Percentiles rank a stretch among this genome's conserved stretches.
phyloP scores from a whole-genome alignment of 2,113 vertebrate genomes.

The Toxotes chatareus region DNA sequence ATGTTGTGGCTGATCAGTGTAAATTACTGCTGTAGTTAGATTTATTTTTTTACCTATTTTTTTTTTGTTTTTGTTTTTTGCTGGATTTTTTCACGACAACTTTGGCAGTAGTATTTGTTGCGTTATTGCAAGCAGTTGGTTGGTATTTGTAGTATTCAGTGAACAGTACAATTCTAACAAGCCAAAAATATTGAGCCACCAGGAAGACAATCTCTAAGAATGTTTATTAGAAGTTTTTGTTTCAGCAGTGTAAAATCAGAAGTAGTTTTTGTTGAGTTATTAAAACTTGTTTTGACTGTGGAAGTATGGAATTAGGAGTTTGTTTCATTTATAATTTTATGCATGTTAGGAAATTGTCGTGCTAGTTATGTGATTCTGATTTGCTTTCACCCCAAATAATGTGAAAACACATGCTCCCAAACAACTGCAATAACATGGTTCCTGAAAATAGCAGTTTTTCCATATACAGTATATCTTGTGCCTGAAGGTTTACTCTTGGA shows the following conservation, averaged over 20 bases:
- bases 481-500: neutral
- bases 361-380: neutral
- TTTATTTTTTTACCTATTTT: constrained; percentile 10
- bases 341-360: constrained; percentile 2
- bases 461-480: neutral
- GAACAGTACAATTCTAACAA: constrained; percentile 7
- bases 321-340: neutral
- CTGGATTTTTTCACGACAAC: constrained; percentile 14
- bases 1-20: neutral
- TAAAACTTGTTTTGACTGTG: neutral
- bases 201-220: constrained; percentile 9
- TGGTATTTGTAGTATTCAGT: constrained; percentile 23
- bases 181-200: constrained; percentile 29
- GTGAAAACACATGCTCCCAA: constrained; percentile 42
- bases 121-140: neutral
- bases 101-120: constrained; percentile 33
- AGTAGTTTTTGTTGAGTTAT: neutral
- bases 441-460: neutral
- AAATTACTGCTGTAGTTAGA: constrained; percentile 39
- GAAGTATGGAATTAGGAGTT: neutral
- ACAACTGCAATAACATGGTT: constrained; percentile 37
- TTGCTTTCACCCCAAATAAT: constrained; percentile 49
- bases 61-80: constrained; percentile 1
- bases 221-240: constrained; percentile 9
- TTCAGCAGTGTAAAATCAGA: neutral